These are phyloP conservation scores for Acrobasis suavella DNA, from an alignment of 2,888 invertebrate genomes.

Conservation along the genomic window DNA sequence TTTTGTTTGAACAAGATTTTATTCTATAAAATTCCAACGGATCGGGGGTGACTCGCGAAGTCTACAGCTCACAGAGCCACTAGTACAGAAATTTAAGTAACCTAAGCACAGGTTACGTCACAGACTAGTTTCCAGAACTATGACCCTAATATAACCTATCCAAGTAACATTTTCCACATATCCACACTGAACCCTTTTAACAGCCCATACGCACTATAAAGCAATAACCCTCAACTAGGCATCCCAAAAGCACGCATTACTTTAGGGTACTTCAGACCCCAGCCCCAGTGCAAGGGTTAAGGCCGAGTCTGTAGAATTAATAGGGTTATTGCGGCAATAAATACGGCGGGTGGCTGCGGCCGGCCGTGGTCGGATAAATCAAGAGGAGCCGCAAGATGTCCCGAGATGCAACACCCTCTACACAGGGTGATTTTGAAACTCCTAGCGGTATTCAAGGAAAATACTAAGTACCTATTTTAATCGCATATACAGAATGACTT, in stretches of 20 bases:
- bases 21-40: no score
- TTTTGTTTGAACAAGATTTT: no score
- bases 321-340: slow-evolving; percentile 81
- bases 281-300: slow-evolving; percentile 49
- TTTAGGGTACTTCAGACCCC: slow-evolving; percentile 23
- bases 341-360: slow-evolving; percentile 76
- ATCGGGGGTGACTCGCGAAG: no score
- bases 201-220: slow-evolving; percentile 12
- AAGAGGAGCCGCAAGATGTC: slow-evolving; percentile 34
- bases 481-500: no score
- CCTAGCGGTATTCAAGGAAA: no score
- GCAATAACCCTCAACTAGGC: slow-evolving; percentile 12
- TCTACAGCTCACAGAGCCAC: no score
- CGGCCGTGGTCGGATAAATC: slow-evolving; percentile 74
- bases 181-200: slow-evolving; percentile 2
- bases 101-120: no score
- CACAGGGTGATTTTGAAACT: background rate
- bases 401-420: slow-evolving; percentile 11
- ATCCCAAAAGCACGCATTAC: slow-evolving; percentile 17
- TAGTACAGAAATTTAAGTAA: no score
- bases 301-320: slow-evolving; percentile 67
- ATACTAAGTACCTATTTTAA: no score
- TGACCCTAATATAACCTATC: background rate
- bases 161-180: background rate
- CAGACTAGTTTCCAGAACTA: no score